Percentiles rank a stretch among this genome's conserved stretches.
These are phyloP conservation scores for Elachura formosa DNA, from an alignment of 2,113 vertebrate genomes.

Conservation along the genomic window DNA sequence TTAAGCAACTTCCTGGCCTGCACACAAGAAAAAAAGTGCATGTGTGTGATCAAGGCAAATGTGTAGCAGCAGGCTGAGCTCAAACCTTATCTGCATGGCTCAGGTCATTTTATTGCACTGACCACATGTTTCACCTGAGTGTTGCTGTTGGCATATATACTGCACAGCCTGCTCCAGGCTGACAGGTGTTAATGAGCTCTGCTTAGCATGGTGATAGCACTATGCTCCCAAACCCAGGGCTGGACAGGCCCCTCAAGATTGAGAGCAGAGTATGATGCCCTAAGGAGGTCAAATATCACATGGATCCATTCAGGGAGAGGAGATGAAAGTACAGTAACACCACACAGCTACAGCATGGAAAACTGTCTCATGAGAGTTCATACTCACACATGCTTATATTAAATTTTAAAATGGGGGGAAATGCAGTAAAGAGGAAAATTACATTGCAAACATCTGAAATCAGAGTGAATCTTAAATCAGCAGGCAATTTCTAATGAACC, in stretches of 20 bases:
- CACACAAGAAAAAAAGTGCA: neutral
- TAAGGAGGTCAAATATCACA: conserved; percentile 1
- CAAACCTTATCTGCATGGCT: neutral
- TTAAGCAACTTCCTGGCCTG: neutral
- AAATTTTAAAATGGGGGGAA: neutral
- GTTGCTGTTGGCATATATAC: neutral
- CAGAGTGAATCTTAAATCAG: neutral
- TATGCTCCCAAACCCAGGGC: neutral
- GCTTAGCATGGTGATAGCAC: neutral
- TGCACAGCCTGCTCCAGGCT: neutral
- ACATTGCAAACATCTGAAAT: neutral
- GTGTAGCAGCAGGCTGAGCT: neutral
- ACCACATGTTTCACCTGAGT: neutral
- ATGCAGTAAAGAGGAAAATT: neutral
- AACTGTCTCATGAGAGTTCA: neutral
- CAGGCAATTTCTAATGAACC: neutral
- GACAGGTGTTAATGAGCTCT: neutral
- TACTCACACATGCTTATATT: neutral
- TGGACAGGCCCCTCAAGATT: neutral
- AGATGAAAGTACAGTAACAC: conserved; percentile 11
- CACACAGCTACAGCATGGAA: neutral
- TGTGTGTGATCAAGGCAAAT: neutral
- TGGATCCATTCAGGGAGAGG: neutral
- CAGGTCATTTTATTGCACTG: neutral
- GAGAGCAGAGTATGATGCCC: neutral